These are phyloP conservation scores for Ganaspis sp. DNA, from an alignment of 1,140 invertebrate genomes.

Conservation along the genomic window DNA sequence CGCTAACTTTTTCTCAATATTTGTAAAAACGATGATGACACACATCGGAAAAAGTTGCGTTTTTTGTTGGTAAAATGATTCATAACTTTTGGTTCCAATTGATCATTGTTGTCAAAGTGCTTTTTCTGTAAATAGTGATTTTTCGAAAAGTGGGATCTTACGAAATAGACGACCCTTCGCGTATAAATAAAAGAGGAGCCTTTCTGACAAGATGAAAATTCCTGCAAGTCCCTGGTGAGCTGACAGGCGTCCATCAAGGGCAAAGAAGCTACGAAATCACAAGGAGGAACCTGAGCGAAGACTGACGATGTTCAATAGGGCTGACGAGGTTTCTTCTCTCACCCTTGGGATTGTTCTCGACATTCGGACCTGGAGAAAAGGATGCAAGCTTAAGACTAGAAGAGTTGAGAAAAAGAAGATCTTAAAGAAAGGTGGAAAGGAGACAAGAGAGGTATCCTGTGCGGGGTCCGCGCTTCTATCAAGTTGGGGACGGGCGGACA, in stretches of 20 bases:
- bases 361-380: constrained; percentile 31
- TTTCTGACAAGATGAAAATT: too few species aligned
- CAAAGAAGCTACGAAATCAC: not conserved
- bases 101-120: constrained; percentile 32
- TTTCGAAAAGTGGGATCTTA: too few species aligned
- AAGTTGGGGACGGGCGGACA: constrained; percentile 75
- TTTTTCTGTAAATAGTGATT: too few species aligned
- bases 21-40: too few species aligned
- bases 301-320: constrained; percentile 42
- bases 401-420: constrained; percentile 35
- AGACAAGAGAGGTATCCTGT: constrained; percentile 35
- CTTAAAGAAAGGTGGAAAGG: constrained; percentile 35
- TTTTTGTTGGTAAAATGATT: too few species aligned
- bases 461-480: constrained; percentile 70
- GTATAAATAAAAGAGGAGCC: constrained; percentile 43
- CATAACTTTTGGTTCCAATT: too few species aligned
- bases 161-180: too few species aligned
- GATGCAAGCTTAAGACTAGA: constrained; percentile 28
- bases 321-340: constrained; percentile 59
- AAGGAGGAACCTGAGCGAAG: constrained; percentile 31
- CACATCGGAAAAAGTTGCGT: too few species aligned
- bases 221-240: too few species aligned
- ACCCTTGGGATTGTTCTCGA: constrained; percentile 59
- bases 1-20: too few species aligned
- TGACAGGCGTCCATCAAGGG: not conserved